Percentiles rank a stretch among this genome's conserved stretches.
phyloP scores from a whole-genome alignment of 2,888 invertebrate species.

The Tachina grossa region DNA sequence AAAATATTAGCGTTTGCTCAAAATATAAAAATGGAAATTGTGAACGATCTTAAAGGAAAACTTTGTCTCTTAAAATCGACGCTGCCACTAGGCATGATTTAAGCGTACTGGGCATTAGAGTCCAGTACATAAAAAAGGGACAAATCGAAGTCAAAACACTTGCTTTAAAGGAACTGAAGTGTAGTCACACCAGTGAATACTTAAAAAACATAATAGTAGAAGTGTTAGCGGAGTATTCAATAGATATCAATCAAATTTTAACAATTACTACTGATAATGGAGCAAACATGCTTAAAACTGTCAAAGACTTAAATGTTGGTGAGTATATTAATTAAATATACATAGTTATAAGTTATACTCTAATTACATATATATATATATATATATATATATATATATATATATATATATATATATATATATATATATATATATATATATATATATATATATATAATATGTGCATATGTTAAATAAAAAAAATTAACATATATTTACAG shows the following conservation, averaged over 20 bases:
- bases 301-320: constrained; percentile 3
- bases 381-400: no score
- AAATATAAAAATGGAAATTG: no score
- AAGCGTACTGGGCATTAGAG: not conserved
- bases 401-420: no score
- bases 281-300: constrained; percentile 1
- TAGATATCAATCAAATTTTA: not conserved
- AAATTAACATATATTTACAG: no score
- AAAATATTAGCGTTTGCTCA: no score
- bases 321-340: not conserved
- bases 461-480: not conserved
- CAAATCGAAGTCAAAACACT: not conserved
- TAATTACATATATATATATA: not conserved
- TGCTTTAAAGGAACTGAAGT: not conserved
- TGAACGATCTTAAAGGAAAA: no score
- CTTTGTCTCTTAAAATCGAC: no score
- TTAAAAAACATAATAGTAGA: not conserved
- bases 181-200: not conserved
- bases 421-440: no score
- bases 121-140: not conserved
- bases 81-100: no score
- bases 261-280: not conserved
- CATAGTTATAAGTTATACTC: not conserved
- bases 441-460: no score
- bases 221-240: not conserved